Evolutionary conservation across 2,797 vertebrate species (phyloP).

Genomic region (Melanotaenia parkinsoni): DNA sequence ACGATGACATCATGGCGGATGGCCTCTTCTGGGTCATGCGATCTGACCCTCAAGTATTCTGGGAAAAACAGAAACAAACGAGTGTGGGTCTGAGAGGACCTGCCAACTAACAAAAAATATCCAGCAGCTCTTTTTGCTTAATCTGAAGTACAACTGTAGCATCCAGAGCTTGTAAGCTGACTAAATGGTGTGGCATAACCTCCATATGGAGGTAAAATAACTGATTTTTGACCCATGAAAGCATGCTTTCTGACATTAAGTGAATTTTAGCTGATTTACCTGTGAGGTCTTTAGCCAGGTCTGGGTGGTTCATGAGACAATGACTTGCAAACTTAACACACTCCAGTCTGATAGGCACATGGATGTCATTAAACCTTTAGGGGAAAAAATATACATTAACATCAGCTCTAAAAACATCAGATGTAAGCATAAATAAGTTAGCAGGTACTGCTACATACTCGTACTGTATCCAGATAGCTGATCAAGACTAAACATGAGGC

Average conservation of each 20-base stretch:
- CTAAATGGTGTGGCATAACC: background rate
- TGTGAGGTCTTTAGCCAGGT: constrained; percentile 98
- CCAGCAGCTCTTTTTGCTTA: background rate
- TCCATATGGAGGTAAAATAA: background rate
- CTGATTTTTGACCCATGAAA: background rate
- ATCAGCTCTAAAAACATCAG: background rate
- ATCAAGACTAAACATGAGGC: background rate
- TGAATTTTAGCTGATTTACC: constrained; percentile 76
- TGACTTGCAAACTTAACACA: constrained; percentile 99
- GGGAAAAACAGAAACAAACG: constrained; percentile 40
- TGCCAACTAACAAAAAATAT: background rate
- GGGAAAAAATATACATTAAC: background rate
- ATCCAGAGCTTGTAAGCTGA: background rate
- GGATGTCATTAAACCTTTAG: constrained; percentile 97
- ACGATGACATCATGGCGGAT: constrained; percentile 98
- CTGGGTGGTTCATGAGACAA: constrained; percentile 98
- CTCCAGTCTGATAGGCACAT: constrained; percentile 96
- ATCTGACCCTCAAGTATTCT: constrained; percentile 96
- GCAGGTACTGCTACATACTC: background rate
- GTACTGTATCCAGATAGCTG: background rate
- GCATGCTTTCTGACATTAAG: background rate
- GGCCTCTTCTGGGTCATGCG: constrained; percentile 97
- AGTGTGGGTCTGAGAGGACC: constrained; percentile 1
- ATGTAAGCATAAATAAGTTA: background rate
- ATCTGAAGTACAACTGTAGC: background rate